phyloP scores from a whole-genome alignment of 2,888 invertebrate species.

The Pachydiplax longipennis region DNA sequence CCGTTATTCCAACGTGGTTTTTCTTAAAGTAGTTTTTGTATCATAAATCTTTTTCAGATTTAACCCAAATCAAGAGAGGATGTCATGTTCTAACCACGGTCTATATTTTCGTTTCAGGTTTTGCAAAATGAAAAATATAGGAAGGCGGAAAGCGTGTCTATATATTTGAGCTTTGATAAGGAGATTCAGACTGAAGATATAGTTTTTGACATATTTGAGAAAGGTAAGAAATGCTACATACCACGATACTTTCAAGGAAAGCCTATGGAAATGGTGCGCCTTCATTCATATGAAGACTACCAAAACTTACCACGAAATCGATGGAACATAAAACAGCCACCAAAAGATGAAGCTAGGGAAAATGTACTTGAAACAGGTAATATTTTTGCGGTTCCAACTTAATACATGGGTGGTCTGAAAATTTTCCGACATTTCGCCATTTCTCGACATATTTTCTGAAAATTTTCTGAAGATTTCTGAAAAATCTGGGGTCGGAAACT shows the following conservation, averaged over 20 bases:
- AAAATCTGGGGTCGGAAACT: too few species aligned
- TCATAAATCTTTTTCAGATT: too few species aligned
- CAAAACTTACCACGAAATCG: slow-evolving; percentile 77
- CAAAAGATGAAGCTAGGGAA: slow-evolving; percentile 70
- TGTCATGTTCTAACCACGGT: too few species aligned
- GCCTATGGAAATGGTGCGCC: slow-evolving; percentile 86
- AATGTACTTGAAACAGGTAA: slow-evolving; percentile 80
- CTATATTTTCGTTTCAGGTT: slow-evolving; percentile 54
- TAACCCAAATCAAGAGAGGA: too few species aligned
- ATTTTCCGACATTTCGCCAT: too few species aligned
- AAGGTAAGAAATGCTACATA: slow-evolving; percentile 77
- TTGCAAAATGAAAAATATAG: slow-evolving; percentile 55
- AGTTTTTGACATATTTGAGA: slow-evolving; percentile 70
- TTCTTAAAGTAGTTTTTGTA: too few species aligned
- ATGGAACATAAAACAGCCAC: slow-evolving; percentile 93
- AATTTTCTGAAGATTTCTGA: too few species aligned
- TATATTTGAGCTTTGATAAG: slow-evolving; percentile 78
- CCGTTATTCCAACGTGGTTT: too few species aligned
- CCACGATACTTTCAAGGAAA: slow-evolving; percentile 73
- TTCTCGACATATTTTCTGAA: too few species aligned
- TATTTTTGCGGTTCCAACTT: not conserved
- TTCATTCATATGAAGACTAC: slow-evolving; percentile 78
- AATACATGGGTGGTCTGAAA: too few species aligned
- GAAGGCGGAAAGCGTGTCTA: slow-evolving; percentile 70
- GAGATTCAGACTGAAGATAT: slow-evolving; percentile 79